These are phyloP conservation scores for Emmelina monodactyla DNA, from an alignment of 2,888 invertebrate species.

Conservation along the genomic window DNA sequence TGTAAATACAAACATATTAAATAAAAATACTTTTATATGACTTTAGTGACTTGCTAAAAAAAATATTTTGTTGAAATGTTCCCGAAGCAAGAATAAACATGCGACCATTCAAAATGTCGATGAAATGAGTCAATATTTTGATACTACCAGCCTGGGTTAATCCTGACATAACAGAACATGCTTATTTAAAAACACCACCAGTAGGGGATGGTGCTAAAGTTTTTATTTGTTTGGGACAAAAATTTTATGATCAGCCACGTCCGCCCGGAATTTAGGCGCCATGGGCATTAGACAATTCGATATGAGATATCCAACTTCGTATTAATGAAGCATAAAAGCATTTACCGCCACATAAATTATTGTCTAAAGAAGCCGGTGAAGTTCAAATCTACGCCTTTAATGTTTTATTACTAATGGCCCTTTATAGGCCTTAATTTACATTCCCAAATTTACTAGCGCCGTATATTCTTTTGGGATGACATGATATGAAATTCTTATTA, in stretches of 20 bases:
- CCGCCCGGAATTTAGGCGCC: constrained; percentile 55
- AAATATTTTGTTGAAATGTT: too few relatives aligned
- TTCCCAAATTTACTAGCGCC: constrained; percentile 28
- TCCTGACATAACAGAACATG: constrained; percentile 44
- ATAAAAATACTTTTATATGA: too few relatives aligned
- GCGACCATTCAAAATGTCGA: too few relatives aligned
- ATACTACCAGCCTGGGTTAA: constrained; percentile 31
- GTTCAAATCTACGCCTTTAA: constrained; percentile 36
- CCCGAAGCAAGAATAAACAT: too few relatives aligned
- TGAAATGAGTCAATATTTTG: constrained; percentile 37
- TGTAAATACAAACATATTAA: too few relatives aligned
- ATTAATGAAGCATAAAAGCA: constrained; percentile 60
- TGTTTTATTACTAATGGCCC: constrained; percentile 55
- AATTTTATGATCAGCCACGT: constrained; percentile 50
- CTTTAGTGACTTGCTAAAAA: too few relatives aligned
- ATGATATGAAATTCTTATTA: constrained; percentile 25
- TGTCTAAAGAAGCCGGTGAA: constrained; percentile 53
- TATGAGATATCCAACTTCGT: constrained; percentile 46
- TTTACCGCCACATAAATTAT: constrained; percentile 60
- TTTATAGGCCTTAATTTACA: constrained; percentile 34
- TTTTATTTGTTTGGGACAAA: constrained; percentile 50
- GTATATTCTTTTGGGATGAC: constrained; percentile 31
- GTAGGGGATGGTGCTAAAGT: constrained; percentile 37
- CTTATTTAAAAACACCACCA: constrained; percentile 49
- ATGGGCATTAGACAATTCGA: constrained; percentile 53